Conservation (phyloP, 2,113 vertebrate genomes). For the Anser cygnoides region DNA sequence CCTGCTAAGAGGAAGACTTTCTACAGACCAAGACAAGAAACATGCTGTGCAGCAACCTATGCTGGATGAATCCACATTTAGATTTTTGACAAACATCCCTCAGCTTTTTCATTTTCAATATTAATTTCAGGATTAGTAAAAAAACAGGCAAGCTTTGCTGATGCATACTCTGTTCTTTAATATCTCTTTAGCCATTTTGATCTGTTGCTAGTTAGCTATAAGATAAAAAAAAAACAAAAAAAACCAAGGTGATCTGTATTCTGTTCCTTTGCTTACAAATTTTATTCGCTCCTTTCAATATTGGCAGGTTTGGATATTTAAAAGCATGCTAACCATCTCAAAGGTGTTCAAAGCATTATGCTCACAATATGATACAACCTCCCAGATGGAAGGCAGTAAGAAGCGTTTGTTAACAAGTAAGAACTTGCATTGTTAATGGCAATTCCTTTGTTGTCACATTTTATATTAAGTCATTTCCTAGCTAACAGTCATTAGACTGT, state of each 20-base stretch:
- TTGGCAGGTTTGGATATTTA: neutral
- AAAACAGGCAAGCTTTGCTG: neutral
- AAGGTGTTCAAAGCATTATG: neutral
- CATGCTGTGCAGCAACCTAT: neutral
- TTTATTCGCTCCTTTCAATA: neutral
- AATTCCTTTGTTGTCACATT: constrained; percentile 8
- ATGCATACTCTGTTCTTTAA: neutral
- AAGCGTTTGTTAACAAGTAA: neutral
- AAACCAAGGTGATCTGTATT: neutral
- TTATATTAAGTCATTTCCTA: neutral
- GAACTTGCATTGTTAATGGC: neutral
- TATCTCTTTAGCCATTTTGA: neutral
- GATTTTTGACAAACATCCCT: neutral
- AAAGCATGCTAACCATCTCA: neutral
- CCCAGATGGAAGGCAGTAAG: neutral
- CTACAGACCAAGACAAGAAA: neutral
- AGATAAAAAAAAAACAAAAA: neutral
- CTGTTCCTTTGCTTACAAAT: neutral
- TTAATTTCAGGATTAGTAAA: neutral
- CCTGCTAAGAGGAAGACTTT: neutral
- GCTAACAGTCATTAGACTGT: neutral
- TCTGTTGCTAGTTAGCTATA: neutral
- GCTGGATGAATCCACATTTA: neutral
- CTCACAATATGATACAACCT: neutral
- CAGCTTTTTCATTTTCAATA: neutral